phyloP scores from a whole-genome alignment of 2,113 vertebrate genomes.

The Mohoua ochrocephala region DNA sequence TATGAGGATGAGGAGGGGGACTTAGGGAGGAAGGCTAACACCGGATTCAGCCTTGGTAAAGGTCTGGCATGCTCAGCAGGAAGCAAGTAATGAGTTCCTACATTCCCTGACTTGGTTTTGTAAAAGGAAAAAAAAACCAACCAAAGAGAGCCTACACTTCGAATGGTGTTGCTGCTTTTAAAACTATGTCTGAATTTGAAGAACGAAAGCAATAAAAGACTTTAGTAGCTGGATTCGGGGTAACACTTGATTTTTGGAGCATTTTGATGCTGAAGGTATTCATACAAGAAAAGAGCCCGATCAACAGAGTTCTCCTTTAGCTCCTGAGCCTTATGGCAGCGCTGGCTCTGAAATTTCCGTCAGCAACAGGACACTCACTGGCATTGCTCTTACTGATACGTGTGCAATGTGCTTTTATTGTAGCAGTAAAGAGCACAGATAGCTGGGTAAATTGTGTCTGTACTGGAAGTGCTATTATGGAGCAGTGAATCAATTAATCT shows the following conservation, averaged over 20 bases:
- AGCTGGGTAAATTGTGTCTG: neutral
- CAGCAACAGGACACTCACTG: neutral
- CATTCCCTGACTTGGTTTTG: neutral
- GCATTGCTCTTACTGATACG: neutral
- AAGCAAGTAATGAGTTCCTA: neutral
- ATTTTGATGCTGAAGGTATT: neutral
- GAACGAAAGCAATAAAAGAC: neutral
- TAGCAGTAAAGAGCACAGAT: neutral
- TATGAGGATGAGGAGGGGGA: neutral
- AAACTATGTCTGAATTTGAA: neutral
- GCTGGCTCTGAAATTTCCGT: neutral
- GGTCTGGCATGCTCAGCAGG: neutral
- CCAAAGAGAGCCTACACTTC: neutral
- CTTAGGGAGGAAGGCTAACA: neutral
- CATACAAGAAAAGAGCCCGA: rapidly evolving
- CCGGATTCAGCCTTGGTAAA: neutral
- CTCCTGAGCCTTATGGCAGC: neutral
- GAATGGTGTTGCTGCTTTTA: neutral
- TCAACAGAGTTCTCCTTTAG: neutral
- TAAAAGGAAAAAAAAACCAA: neutral
- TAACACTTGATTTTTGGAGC: neutral
- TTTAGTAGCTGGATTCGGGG: neutral
- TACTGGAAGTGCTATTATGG: neutral
- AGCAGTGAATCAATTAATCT: neutral
- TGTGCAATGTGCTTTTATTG: neutral